phyloP scores from a whole-genome alignment of 2,113 vertebrate species.

The Alectura lathami region DNA sequence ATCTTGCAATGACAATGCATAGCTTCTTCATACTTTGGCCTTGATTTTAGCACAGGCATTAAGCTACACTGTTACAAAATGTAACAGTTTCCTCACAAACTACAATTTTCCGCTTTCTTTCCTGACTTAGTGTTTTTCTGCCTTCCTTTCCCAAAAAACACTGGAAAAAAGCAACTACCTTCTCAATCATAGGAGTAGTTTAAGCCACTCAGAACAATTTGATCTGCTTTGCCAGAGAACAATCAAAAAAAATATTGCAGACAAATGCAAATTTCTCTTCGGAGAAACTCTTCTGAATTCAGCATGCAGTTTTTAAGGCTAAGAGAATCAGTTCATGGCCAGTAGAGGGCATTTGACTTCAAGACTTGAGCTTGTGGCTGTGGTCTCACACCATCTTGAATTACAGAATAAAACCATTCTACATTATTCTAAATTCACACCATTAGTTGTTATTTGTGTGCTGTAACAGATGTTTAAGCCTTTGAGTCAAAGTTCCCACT shows the following conservation, averaged over 20 bases:
- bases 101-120: neutral
- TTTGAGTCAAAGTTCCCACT: neutral
- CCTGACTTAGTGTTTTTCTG: neutral
- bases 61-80: neutral
- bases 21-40: neutral
- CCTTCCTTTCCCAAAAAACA: neutral
- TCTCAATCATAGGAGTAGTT: neutral
- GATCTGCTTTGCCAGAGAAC: neutral
- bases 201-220: neutral
- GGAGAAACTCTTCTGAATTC: neutral
- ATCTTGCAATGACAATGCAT: neutral
- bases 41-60: neutral
- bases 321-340: neutral
- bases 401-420: neutral
- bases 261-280: fast-evolving
- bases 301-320: neutral
- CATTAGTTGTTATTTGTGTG: neutral
- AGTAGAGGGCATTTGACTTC: slow-evolving; percentile 35
- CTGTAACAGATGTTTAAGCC: neutral
- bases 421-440: neutral
- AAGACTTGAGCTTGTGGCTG: neutral
- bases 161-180: neutral
- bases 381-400: neutral
- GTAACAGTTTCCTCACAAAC: neutral
- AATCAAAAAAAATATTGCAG: neutral